phyloP scores from a whole-genome alignment of 2,113 vertebrate genomes.

The Petaurus breviceps region DNA sequence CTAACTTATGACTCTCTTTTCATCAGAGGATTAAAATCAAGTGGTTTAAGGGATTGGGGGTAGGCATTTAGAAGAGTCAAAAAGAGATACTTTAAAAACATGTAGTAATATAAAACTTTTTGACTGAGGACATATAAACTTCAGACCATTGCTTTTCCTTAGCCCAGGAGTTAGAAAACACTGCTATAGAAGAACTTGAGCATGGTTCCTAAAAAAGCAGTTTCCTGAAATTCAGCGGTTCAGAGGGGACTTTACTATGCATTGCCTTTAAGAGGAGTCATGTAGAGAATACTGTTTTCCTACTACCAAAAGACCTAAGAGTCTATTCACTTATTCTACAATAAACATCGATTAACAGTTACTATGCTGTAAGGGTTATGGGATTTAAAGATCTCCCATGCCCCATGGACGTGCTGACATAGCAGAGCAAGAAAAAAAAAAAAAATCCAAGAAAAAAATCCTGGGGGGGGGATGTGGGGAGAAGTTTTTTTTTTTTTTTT shows the following conservation, averaged over 20 bases:
- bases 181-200: background rate
- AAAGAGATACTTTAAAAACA: background rate
- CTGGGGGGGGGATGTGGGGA: too few species aligned
- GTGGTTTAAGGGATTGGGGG: too few species aligned
- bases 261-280: background rate
- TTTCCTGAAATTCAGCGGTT: background rate
- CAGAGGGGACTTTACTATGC: background rate
- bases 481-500: too few species aligned
- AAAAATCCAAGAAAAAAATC: too few species aligned
- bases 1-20: background rate
- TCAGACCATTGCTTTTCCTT: background rate
- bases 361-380: too few species aligned
- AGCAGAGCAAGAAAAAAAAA: too few species aligned
- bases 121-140: background rate
- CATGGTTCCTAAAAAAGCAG: background rate
- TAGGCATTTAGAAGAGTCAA: background rate
- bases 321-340: background rate
- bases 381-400: too few species aligned
- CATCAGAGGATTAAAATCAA: background rate
- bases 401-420: too few species aligned
- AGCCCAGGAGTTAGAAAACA: background rate
- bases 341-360: background rate
- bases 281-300: background rate
- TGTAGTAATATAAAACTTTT: background rate
- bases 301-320: background rate